Base-by-base conservation (phyloP, 2,113 vertebrate species). In the Clupea harengus region DNA sequence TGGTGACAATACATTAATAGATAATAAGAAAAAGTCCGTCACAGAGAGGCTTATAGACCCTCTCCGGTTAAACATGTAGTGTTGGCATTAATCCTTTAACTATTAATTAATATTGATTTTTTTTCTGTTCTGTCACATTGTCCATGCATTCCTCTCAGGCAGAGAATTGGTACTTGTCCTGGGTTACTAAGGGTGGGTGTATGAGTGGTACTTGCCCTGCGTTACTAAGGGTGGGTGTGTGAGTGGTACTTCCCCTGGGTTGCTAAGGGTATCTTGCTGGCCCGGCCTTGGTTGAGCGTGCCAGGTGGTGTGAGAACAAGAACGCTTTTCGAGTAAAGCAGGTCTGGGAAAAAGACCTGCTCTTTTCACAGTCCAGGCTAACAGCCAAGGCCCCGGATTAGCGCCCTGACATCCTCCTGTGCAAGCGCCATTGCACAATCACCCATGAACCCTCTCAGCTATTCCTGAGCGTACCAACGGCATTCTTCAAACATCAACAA, bases 371-470 rank as follows among this genome's bases (percentile, higher is more conserved):
- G 87, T 85, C 90, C 84, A 91, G 92, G 92, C 91, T 88, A 80
- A 81, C 2, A 82, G 89, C 92, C 92, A 92, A 88, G 89, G 85
- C 89, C 86, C 88, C 84, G 89, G 87, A 90, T 90, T 90, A 94
- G 93, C 89, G 89, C 50, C 49, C 28, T 88, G 80, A 90, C 89
- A 85, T 87, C 84, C 84, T 81, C 84, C 86, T 52, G 87, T 60
- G 84, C 86, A 17, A 25, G 64, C n/a, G 82, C 85, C 60, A 83
- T 88, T 89, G 86, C 64, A 32, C 88, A 89, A 85, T 44, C 85
- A 83, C 64, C 64, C 86, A 72, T 85, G 89, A 84, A 91, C 89
- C 88, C 87, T 57, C 86, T 87, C 81, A 85, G 84, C 81, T 84
- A 85, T 90, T 89, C 92, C 89, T 90, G 81, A 81, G 83, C 82